These are phyloP conservation scores for Lophotis ruficrista DNA, from an alignment of 2,113 vertebrate species.

Conservation along the genomic window DNA sequence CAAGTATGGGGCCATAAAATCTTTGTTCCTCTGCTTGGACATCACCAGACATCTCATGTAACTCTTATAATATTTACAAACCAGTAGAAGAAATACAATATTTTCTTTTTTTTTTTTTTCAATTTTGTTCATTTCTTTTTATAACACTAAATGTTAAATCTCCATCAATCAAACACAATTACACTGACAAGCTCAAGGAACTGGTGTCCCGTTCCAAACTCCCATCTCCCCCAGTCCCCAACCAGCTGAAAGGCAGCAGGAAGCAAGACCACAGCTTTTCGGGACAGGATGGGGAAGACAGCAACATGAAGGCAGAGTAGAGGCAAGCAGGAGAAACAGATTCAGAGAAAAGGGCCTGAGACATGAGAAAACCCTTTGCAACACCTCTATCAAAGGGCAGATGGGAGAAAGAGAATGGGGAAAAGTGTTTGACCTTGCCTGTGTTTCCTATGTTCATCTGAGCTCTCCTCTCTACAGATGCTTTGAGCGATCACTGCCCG, in stretches of 20 bases:
- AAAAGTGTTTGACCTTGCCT: background rate
- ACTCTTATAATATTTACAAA: constrained; percentile 71
- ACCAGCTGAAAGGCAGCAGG: constrained; percentile 18
- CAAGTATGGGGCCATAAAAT: constrained; percentile 48
- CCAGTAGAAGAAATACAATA: constrained; percentile 66
- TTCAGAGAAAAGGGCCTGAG: constrained; percentile 5
- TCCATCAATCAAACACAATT: constrained; percentile 70
- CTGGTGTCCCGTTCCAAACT: constrained; percentile 60
- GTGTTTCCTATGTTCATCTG: background rate
- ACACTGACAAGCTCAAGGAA: constrained; percentile 66
- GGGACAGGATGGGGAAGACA: background rate
- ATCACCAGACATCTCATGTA: constrained; percentile 65
- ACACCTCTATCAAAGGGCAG: background rate
- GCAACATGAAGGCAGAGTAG: background rate
- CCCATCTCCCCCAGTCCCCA: background rate
- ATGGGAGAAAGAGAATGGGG: background rate
- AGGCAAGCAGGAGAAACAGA: background rate
- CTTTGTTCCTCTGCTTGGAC: constrained; percentile 63
- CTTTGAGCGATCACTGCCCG: background rate
- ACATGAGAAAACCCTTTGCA: background rate
- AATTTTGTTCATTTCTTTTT: constrained; percentile 58
- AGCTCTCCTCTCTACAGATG: background rate
- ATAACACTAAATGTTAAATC: constrained; percentile 69
- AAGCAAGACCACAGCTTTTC: background rate
- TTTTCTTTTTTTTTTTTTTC: background rate